Evolutionary conservation across 2,888 invertebrate genomes (phyloP).

Genomic region (Cephus spinipes): DNA sequence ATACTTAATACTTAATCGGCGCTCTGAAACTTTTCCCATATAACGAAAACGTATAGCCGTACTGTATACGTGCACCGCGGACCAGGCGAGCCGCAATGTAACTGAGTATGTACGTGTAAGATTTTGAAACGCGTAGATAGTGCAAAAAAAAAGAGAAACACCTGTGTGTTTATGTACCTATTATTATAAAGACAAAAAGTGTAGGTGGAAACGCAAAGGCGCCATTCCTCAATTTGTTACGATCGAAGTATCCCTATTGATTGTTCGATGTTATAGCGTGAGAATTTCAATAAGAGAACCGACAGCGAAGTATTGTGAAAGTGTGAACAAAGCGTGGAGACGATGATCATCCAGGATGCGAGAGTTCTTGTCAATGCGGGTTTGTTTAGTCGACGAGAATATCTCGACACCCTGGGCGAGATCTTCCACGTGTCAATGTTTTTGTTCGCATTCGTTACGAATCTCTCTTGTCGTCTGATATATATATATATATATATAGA

Average conservation of each 20-base stretch:
- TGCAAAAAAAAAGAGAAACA: constrained; percentile 41
- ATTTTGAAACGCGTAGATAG: constrained; percentile 31
- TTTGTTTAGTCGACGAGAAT: not conserved
- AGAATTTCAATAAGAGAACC: constrained; percentile 51
- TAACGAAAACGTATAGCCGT: not conserved
- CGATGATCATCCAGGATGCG: constrained; percentile 9
- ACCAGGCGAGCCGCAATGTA: not conserved
- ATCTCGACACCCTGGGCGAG: not conserved
- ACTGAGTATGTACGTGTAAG: not conserved
- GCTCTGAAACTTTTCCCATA: not conserved
- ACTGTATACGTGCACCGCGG: not conserved
- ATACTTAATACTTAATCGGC: not conserved
- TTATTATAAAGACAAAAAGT: not conserved
- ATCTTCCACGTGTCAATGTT: not conserved
- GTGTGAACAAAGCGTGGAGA: constrained; percentile 33
- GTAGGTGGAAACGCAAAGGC: constrained; percentile 23
- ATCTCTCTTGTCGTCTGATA: constrained; percentile 33
- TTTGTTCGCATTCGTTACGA: constrained; percentile 21
- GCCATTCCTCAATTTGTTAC: constrained; percentile 53
- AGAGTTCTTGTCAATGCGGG: not conserved
- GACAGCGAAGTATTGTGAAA: constrained; percentile 35
- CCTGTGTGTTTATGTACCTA: constrained; percentile 31
- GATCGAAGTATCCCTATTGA: constrained; percentile 61
- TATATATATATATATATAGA: constrained; percentile 31
- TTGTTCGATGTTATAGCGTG: constrained; percentile 57